Percentiles rank a stretch among this genome's conserved stretches.
phyloP scores from a whole-genome alignment of 2,113 vertebrate genomes.

The Aspiorhynchus laticeps region DNA sequence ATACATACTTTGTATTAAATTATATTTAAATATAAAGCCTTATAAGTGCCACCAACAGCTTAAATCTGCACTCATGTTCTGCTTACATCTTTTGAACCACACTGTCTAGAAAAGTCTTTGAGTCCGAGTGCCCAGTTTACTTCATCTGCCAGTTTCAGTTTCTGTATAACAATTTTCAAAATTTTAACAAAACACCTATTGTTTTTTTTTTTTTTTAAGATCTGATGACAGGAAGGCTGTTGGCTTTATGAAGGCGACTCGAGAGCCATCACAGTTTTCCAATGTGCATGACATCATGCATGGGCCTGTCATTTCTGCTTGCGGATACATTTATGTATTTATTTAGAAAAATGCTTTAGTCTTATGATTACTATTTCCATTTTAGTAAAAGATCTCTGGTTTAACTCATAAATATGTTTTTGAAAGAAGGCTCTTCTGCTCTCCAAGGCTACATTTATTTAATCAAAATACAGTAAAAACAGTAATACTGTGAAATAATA shows the following conservation, averaged over 20 bases:
- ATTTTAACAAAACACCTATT: not conserved
- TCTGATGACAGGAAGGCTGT: not conserved
- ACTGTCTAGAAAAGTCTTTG: not conserved
- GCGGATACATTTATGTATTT: too few species aligned
- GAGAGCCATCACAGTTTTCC: not conserved
- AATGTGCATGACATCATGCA: not conserved
- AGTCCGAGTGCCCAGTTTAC: not conserved
- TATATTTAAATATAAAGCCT: too few species aligned
- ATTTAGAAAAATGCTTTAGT: too few species aligned
- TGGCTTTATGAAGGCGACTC: not conserved
- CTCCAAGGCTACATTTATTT: too few species aligned
- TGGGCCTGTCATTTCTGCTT: not conserved
- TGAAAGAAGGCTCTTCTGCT: too few species aligned
- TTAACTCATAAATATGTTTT: too few species aligned
- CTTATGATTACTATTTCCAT: too few species aligned
- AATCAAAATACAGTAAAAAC: too few species aligned
- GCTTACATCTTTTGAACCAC: not conserved
- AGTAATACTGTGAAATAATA: too few species aligned
- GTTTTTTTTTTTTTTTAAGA: not conserved
- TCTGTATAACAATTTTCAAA: not conserved
- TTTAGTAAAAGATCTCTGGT: too few species aligned
- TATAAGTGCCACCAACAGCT: not conserved
- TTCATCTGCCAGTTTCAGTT: not conserved
- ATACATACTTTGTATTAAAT: too few species aligned
- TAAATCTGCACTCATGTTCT: not conserved